phyloP scores from a whole-genome alignment of 2,888 invertebrate genomes.

The Apantesis nais region DNA sequence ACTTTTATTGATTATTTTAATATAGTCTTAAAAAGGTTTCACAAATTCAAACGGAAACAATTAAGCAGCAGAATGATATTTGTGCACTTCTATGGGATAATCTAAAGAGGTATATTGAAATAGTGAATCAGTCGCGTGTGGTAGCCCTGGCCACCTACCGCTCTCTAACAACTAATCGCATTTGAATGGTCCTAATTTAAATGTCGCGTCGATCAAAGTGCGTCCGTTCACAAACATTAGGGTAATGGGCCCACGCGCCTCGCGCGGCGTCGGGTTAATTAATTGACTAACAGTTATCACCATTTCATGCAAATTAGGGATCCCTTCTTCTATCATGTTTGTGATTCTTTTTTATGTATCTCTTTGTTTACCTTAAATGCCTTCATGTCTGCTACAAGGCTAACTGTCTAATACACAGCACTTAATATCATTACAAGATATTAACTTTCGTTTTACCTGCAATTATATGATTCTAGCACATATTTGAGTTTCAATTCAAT shows the following conservation, averaged over 20 bases:
- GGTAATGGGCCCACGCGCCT: conserved; percentile 16
- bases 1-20: no score
- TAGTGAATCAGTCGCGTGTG: background rate
- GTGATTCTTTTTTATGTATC: background rate
- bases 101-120: background rate
- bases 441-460: background rate
- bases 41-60: background rate
- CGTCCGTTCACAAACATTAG: conserved; percentile 25
- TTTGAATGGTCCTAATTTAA: conserved; percentile 22
- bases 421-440: background rate
- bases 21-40: no score
- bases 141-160: conserved; percentile 3
- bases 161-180: conserved; percentile 11
- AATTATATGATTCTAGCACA: background rate
- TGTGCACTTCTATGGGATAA: background rate
- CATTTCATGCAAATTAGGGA: background rate
- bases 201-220: conserved; percentile 26
- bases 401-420: background rate
- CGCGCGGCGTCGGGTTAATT: conserved; percentile 11
- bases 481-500: background rate
- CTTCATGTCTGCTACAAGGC: background rate
- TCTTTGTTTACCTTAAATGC: background rate
- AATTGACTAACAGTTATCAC: conserved; percentile 11
- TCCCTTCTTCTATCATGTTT: background rate
- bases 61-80: background rate